Base-by-base conservation (phyloP, 2,888 invertebrate species). In the Euproctis similis region DNA sequence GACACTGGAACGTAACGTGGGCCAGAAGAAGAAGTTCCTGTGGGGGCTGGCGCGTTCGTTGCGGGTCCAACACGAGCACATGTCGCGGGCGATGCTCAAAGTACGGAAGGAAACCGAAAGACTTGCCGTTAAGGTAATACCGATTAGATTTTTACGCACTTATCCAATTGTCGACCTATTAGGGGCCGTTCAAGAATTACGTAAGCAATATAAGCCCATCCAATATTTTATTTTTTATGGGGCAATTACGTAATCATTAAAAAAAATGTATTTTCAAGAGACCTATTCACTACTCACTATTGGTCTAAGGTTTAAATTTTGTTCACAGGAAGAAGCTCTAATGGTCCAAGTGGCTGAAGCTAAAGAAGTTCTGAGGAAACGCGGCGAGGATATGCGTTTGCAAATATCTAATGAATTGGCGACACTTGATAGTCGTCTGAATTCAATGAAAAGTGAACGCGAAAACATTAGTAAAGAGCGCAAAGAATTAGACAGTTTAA, bases 1-100 rank as follows among this genome's bases (percentile, higher is more conserved):
- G 0, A 64, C 68, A 9, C 26, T 81, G 8, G 59, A 66, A 10
- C 39, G 34, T 1, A 61, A 30, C 9, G 55, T 76, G 10, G 49
- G 57, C 0, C 57, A 67, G 21, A 76, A 73, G 60, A 82, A 82
- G 51, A 50, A 57, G 27, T 80, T 84, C 36, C 55, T 84, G 2
- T 76, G 80, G 73, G 70, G 66, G 0, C 47, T 82, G 7, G 82
- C 81, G 35, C 52, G 60, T 0, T 44, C 70, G 0, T 34, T 84
- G 39, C 55, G 78, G 1, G 59, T 61, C 0, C 78, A 78, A 18
- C 80, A 80, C 41, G 38, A 38, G 2, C 54, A 60, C 20, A 45
- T 81, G 57, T 23, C 63, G 5, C 43, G 49, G 4, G 80, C 80
- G 0, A 68, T 73, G 74, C 45, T 12, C 1, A 57, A 59, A 4